Conservation (phyloP, 2,113 vertebrate genomes). For the Cyprinus carpio region DNA sequence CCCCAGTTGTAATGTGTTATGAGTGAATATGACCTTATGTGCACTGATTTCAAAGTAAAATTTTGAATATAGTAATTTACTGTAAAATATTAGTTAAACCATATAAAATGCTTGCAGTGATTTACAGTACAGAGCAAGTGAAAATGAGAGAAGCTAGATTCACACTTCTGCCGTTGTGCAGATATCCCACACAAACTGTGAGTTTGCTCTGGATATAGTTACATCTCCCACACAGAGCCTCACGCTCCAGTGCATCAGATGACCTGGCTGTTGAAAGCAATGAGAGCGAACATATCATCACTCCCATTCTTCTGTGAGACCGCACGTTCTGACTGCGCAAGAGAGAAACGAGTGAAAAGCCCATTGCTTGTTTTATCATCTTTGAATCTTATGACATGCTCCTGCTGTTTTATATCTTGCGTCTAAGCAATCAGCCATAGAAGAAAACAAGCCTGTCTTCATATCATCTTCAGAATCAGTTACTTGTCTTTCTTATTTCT, state of each 20-base stretch:
- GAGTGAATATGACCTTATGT: background rate
- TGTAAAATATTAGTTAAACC: background rate
- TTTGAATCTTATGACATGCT: background rate
- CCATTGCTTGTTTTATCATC: constrained; percentile 23
- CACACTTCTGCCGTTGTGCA: constrained; percentile 28
- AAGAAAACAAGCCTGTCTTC: constrained; percentile 14
- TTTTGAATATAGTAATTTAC: background rate
- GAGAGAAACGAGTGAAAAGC: background rate
- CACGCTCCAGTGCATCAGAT: constrained; percentile 19
- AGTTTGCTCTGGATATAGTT: constrained; percentile 41
- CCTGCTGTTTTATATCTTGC: constrained; percentile 29
- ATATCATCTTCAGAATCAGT: background rate
- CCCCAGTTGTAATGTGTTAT: too few relatives aligned
- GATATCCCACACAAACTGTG: constrained; percentile 46
- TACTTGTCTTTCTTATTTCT: background rate
- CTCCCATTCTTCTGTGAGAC: constrained; percentile 11
- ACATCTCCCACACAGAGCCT: constrained; percentile 31
- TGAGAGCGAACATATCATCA: background rate
- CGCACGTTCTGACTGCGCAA: background rate
- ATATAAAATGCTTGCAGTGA: background rate
- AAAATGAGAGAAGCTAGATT: constrained; percentile 33
- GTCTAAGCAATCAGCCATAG: background rate
- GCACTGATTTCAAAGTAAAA: background rate
- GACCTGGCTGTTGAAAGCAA: constrained; percentile 30
- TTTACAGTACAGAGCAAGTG: background rate